Percentiles rank a stretch among this genome's conserved stretches.
These are phyloP conservation scores for Oryzias curvinotus DNA, from an alignment of 2,113 vertebrate species.

Conservation along the genomic window DNA sequence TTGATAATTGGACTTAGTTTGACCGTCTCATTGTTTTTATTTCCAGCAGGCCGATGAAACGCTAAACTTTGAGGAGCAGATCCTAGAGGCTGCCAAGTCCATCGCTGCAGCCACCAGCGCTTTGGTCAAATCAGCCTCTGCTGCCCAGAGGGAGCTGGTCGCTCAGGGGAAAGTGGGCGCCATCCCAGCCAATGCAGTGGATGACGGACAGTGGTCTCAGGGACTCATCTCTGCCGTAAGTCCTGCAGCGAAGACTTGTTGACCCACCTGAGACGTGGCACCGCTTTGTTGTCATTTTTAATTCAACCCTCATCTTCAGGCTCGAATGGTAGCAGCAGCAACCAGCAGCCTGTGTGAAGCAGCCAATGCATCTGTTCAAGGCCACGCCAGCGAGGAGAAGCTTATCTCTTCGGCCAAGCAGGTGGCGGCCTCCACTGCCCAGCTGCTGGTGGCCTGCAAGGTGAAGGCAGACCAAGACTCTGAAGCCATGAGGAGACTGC, in stretches of 20 bases:
- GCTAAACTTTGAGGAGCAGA: slow-evolving; percentile 98
- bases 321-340: slow-evolving; percentile 96
- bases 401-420: slow-evolving; percentile 99
- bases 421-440: slow-evolving; percentile 95
- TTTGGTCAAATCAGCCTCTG: slow-evolving; percentile 96
- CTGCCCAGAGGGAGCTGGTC: slow-evolving; percentile 96
- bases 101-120: slow-evolving; percentile 98
- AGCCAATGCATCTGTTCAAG: slow-evolving; percentile 96
- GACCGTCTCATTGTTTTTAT: slow-evolving; percentile 17
- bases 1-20: neutral
- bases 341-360: slow-evolving; percentile 98
- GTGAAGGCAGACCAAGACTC: slow-evolving; percentile 99
- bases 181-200: slow-evolving; percentile 94
- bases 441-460: slow-evolving; percentile 97
- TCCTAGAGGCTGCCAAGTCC: slow-evolving; percentile 96
- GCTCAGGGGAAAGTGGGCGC: slow-evolving; percentile 99
- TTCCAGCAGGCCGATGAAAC: slow-evolving; percentile 93
- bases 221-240: slow-evolving; percentile 98
- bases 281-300: neutral
- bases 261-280: neutral
- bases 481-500: slow-evolving; percentile 96
- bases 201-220: slow-evolving; percentile 99
- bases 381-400: slow-evolving; percentile 97
- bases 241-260: slow-evolving; percentile 25
- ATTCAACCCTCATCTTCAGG: slow-evolving; percentile 67